Percentiles rank a stretch among this genome's conserved stretches.
Conservation (phyloP, 1,140 invertebrate species). For the Drosophila simulans region DNA sequence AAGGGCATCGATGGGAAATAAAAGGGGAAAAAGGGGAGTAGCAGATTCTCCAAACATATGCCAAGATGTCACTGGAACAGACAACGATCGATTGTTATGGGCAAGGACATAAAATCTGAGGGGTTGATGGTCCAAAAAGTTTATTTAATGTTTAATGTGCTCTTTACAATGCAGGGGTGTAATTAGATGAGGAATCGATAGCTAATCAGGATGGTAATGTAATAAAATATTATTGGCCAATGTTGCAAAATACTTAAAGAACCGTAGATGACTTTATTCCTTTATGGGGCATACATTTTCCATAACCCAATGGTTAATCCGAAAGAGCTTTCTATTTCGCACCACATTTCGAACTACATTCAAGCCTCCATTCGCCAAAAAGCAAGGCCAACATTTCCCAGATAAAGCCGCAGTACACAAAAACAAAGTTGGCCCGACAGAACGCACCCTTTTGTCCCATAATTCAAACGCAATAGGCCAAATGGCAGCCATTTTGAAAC, state of each 20-base stretch:
- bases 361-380: slow-evolving; percentile 7
- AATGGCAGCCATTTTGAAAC: slow-evolving; percentile 54
- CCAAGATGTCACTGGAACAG: slow-evolving; percentile 23
- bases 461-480: slow-evolving; percentile 65
- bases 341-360: slow-evolving; percentile 66
- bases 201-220: background rate
- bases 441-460: slow-evolving; percentile 56
- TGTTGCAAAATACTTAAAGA: background rate
- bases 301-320: slow-evolving; percentile 55
- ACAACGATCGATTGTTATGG: slow-evolving; percentile 28
- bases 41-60: slow-evolving; percentile 55
- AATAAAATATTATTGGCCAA: background rate
- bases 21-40: slow-evolving; percentile 2
- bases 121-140: background rate
- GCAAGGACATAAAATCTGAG: slow-evolving; percentile 10
- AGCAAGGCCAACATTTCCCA: slow-evolving; percentile 30
- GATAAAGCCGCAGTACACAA: slow-evolving; percentile 35
- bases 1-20: background rate
- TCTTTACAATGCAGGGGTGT: background rate
- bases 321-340: slow-evolving; percentile 66
- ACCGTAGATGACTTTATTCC: too few relatives aligned
- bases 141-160: slow-evolving; percentile 12
- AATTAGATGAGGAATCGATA: background rate
- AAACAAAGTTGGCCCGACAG: slow-evolving; percentile 5
- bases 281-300: too few relatives aligned